Evolutionary conservation across 2,888 invertebrate species (phyloP), one percentile per base, ranked within the genome.

Genomic region (Physocephala rufipes): DNA sequence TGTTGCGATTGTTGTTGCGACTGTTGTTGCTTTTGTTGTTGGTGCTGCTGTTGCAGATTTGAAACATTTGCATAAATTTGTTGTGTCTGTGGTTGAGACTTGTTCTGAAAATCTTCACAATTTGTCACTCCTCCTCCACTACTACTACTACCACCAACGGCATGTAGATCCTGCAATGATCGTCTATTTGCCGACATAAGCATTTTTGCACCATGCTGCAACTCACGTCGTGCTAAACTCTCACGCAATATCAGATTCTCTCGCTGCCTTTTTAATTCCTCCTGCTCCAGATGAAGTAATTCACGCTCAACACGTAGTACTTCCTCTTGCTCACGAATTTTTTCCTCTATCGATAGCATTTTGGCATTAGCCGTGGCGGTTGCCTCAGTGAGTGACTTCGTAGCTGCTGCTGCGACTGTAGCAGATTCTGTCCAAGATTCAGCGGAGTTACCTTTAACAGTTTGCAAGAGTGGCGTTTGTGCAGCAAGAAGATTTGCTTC

Each of bases 281-380:
- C 93, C 82, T 92, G 91, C 81, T 94, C 93, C 61, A 92, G 84
- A 28, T 94, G 93, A 4, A 93, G 84, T 1, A 94, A 87, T 85
- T 94, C 93, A 59, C 93, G 89, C 86, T 94, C 93, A 74, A 93
- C 93, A 76, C 93, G 91, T 45, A 93, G 87, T 26, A 93, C 91
- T 84, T 93, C 91, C 87, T 92, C 91, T 82, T 91, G 90, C 74
- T 91, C 90, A 70, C 90, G 89, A 73, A 91, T 87, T 81, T 90
- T 90, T 80, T 89, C 89, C 79, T 91, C 91, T 77, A 91, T 88
- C 71, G 87, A 88, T 74, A 89, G 89, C 76, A 90, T 89, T 79
- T 90, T 88, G 28, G 88, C 88, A 74, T 89, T 77, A 72, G 84
- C 81, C 19, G 82, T 80, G 30, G 82, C 80, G 0, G 83, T 82